These are phyloP conservation scores for Teleogryllus oceanicus DNA, from an alignment of 2,888 invertebrate genomes.

Conservation along the genomic window DNA sequence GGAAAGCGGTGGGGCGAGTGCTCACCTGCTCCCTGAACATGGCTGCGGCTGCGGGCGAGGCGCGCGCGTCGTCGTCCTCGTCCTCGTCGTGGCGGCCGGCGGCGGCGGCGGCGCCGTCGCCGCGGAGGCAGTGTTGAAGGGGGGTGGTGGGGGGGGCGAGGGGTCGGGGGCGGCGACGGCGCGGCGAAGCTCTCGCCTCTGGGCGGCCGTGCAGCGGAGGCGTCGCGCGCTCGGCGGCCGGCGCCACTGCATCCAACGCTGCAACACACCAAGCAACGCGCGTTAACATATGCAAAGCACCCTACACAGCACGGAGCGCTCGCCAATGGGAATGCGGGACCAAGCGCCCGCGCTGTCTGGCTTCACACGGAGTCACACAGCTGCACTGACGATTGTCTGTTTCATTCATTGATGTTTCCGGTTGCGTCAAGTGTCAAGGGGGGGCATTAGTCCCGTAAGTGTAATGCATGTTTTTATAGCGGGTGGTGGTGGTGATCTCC, in stretches of 20 bases:
- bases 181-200: not conserved
- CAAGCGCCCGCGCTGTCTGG: too few species aligned
- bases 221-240: not conserved
- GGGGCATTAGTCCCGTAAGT: too few species aligned
- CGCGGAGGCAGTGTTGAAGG: not conserved
- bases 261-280: not conserved
- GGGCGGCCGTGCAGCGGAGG: not conserved
- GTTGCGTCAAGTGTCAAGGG: too few species aligned
- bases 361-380: too few species aligned
- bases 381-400: too few species aligned
- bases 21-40: not conserved
- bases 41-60: not conserved
- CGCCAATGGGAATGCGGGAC: too few species aligned
- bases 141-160: too few species aligned
- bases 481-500: too few species aligned
- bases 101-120: not conserved
- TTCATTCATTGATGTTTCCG: too few species aligned
- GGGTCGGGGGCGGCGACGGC: not conserved
- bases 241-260: conserved; percentile 18
- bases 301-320: not conserved
- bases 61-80: too few species aligned
- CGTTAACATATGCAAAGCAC: not conserved
- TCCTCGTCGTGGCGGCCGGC: too few species aligned
- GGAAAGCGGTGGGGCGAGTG: not conserved
- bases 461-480: too few species aligned